Percentiles rank a stretch among this genome's conserved stretches.
These are phyloP conservation scores for Drosophila formosana DNA, from an alignment of 2,888 invertebrate species.

Conservation along the genomic window DNA sequence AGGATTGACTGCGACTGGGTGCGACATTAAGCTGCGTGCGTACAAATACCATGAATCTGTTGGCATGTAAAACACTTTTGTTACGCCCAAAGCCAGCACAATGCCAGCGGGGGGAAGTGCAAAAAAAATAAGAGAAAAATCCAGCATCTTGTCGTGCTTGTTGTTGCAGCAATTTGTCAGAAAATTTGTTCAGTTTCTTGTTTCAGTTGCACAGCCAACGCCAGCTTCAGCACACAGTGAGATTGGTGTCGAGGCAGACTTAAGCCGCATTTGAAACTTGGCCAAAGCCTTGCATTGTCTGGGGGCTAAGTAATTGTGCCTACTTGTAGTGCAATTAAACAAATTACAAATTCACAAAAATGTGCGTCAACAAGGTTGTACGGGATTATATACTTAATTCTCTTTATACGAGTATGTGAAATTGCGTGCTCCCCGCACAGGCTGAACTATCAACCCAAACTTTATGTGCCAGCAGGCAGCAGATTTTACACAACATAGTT, in stretches of 20 bases:
- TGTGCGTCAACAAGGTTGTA: neutral
- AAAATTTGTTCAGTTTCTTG: conserved; percentile 73
- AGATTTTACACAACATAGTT: no score
- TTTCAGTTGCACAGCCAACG: conserved; percentile 12
- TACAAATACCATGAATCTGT: conserved; percentile 81
- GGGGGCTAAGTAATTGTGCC: conserved; percentile 61
- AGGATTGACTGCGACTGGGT: conserved; percentile 33
- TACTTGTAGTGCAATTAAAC: conserved; percentile 76
- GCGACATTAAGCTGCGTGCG: conserved; percentile 81
- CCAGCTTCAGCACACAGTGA: no score
- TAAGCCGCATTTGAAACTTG: conserved; percentile 75
- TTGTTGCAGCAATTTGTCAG: conserved; percentile 80
- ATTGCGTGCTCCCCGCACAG: no score
- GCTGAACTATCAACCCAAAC: no score
- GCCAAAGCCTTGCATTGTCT: conserved; percentile 55
- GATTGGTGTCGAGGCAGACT: conserved; percentile 38
- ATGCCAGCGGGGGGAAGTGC: neutral
- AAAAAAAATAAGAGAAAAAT: conserved; percentile 19
- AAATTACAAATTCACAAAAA: conserved; percentile 57
- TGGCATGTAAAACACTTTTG: conserved; percentile 79
- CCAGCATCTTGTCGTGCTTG: neutral
- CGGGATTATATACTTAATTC: no score
- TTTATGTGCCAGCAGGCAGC: no score
- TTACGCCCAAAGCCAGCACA: conserved; percentile 73
- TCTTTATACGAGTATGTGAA: no score